phyloP scores from a whole-genome alignment of 2,797 vertebrate genomes.

The Paedocypris micromegethes region DNA sequence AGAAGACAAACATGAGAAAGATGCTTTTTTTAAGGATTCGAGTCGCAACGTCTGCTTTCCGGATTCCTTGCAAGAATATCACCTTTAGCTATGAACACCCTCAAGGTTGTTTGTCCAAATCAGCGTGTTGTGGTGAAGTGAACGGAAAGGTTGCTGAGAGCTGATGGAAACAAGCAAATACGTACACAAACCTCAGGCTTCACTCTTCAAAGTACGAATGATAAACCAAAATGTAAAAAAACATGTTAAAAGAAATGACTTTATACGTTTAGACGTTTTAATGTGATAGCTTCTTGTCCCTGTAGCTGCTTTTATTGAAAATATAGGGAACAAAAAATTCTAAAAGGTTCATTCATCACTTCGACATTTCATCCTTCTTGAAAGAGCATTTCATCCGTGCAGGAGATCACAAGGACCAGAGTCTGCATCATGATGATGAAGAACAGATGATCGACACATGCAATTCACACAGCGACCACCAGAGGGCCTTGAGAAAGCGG shows the following conservation, averaged over 20 bases:
- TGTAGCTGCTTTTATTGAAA: too few relatives aligned
- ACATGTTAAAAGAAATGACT: too few relatives aligned
- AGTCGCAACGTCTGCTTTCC: too few relatives aligned
- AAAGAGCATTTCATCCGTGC: neutral
- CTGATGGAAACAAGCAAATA: conserved; percentile 30
- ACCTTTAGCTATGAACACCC: conserved; percentile 19
- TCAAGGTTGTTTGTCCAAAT: conserved; percentile 4
- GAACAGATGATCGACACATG: neutral
- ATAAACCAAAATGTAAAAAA: conserved; percentile 24
- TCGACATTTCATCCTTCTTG: too few relatives aligned
- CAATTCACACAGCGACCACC: conserved; percentile 24
- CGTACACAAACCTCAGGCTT: conserved; percentile 22
- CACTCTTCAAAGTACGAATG: too few relatives aligned
- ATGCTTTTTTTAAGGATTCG: neutral
- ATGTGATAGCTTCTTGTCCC: too few relatives aligned
- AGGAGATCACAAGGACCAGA: neutral
- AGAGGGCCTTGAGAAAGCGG: conserved; percentile 34
- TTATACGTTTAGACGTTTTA: too few relatives aligned
- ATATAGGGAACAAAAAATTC: too few relatives aligned
- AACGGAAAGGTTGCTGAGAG: conserved; percentile 22
- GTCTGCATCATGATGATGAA: neutral
- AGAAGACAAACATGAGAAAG: neutral
- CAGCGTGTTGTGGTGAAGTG: conserved; percentile 1
- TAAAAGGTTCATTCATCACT: too few relatives aligned
- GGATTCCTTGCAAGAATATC: neutral